phyloP scores from a whole-genome alignment of 2,113 vertebrate genomes.

The Argyrosomus japonicus region DNA sequence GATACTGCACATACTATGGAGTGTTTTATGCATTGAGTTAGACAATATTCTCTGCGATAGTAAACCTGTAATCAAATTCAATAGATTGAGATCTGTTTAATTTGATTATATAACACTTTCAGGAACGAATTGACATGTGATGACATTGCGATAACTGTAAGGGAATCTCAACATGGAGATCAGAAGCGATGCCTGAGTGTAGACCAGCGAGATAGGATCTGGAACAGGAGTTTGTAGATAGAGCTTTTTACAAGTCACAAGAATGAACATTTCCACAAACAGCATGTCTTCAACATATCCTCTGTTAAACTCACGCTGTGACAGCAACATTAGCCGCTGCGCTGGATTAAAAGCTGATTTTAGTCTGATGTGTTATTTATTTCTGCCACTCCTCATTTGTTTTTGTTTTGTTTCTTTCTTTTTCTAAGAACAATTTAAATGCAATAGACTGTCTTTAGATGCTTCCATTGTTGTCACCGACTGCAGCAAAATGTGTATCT shows the following conservation, averaged over 20 bases:
- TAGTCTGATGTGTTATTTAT: not conserved
- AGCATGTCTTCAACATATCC: not conserved
- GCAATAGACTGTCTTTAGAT: not conserved
- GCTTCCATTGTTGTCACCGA: not conserved
- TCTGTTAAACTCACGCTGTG: not conserved
- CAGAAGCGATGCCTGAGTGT: not conserved
- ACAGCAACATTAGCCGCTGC: not conserved
- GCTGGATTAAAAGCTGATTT: conserved; percentile 8
- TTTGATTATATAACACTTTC: not conserved
- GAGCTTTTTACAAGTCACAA: conserved; percentile 11
- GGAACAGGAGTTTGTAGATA: not conserved
- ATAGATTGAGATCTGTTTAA: not conserved
- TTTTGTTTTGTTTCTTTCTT: not conserved
- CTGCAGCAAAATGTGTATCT: not conserved
- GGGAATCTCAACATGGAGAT: not conserved
- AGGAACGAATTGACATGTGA: not conserved
- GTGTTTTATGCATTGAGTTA: not conserved
- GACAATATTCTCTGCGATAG: not conserved
- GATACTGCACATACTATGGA: too few relatives aligned
- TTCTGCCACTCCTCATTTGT: not conserved
- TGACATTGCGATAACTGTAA: not conserved
- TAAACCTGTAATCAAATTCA: not conserved
- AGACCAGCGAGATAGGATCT: conserved; percentile 3
- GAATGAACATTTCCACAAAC: not conserved
- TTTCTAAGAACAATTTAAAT: not conserved